phyloP scores from a whole-genome alignment of 2,113 vertebrate species.

The Alligator mississippiensis region DNA sequence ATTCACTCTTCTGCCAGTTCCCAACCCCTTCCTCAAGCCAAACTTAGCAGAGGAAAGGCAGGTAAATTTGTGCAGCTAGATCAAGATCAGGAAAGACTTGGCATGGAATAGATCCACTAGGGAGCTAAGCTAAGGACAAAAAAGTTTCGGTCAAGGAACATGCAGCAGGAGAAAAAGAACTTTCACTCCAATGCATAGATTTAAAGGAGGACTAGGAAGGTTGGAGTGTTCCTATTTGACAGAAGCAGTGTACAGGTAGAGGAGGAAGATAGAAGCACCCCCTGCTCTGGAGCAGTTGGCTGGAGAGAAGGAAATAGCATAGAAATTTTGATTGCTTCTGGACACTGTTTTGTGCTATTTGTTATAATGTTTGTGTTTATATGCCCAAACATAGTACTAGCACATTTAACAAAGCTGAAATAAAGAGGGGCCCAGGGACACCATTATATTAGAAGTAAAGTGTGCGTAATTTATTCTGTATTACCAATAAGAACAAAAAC shows the following conservation, averaged over 20 bases:
- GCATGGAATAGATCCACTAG: not conserved
- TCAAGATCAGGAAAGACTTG: not conserved
- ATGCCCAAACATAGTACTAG: too few relatives aligned
- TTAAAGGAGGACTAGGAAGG: not conserved
- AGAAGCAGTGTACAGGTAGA: fast-evolving
- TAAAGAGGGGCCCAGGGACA: too few relatives aligned
- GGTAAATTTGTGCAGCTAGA: not conserved
- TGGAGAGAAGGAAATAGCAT: not conserved
- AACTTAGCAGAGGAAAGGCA: not conserved
- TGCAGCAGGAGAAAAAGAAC: not conserved
- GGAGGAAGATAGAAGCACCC: not conserved
- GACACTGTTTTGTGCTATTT: too few relatives aligned
- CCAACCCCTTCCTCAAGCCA: not conserved
- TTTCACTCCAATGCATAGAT: not conserved
- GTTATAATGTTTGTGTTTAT: too few relatives aligned
- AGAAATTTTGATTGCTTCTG: not conserved
- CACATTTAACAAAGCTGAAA: too few relatives aligned
- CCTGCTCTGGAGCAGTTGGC: not conserved
- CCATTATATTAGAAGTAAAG: too few relatives aligned
- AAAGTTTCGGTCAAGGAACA: fast-evolving
- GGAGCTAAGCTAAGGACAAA: not conserved
- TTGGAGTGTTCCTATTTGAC: not conserved
- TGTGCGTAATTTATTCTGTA: too few relatives aligned
- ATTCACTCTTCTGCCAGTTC: not conserved
- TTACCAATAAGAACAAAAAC: too few relatives aligned